Evolutionary conservation across 2,888 invertebrate species (phyloP), one percentile per base, ranked within the genome.

Genomic region (Cerastis leucographa): DNA sequence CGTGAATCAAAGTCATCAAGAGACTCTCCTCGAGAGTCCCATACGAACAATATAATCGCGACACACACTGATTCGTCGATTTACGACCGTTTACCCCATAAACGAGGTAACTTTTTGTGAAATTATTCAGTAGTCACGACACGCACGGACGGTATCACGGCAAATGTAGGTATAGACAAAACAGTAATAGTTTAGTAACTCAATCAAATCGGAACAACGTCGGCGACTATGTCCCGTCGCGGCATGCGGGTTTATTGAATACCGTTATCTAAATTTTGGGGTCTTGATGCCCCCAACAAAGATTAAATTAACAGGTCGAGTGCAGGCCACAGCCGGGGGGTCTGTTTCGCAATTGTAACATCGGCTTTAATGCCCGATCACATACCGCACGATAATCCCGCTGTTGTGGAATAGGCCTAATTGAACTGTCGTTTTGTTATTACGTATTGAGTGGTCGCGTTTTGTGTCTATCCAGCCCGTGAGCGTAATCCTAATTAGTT

Each of bases 301-400:
- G 94, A 95, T 95, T 94, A 94, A 94, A 95, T 94, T 95, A 95
- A 94, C 94, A 94, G 94, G 93, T 93, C 92, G 91, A 91, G 89
- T 94, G 93, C 92, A 93, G 90, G 88, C 91, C 89, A 74, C 87
- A 84, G 88, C 90, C 89, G 79, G 81, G 85, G 91, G 92, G 89
- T 91, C 91, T 89, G 74, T 92, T 93, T 92, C 92, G 92, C 91
- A 93, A 93, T 91, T 93, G 91, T 84, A 83, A 90, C 91, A 89
- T 90, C 88, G 90, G 92, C 90, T 92, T 93, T 93, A 91, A 94
- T 90, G 93, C 91, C 90, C 90, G 89, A 91, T 91, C 92, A 90
- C 90, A 92, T 91, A 90, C 88, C 90, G 89, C 89, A 90, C 90
- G 90, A 92, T 93, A 94, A 95, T 94, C 93, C 92, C 90, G 91